phyloP scores from a whole-genome alignment of 2,113 vertebrate species.

The Dinomys branickii region DNA sequence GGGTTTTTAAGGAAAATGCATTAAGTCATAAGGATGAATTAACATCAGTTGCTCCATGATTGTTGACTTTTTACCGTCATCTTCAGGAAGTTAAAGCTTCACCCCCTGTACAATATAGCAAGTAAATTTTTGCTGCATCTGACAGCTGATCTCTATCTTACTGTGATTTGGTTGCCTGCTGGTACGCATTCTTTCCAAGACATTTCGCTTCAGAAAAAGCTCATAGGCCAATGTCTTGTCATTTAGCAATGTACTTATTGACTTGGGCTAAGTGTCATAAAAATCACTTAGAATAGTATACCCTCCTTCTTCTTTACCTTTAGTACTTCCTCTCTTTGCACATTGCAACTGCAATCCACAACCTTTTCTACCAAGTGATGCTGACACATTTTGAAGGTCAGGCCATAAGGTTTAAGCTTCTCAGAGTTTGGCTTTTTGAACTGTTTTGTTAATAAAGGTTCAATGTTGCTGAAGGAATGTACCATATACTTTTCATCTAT shows the following conservation, averaged over 20 bases:
- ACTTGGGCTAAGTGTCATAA: constrained; percentile 6
- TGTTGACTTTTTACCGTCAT: not conserved
- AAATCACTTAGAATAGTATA: constrained; percentile 9
- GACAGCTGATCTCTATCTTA: not conserved
- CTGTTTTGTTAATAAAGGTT: not conserved
- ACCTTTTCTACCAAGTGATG: not conserved
- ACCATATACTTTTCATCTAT: constrained; percentile 9
- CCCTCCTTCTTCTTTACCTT: not conserved
- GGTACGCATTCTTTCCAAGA: constrained; percentile 6
- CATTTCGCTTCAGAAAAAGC: constrained; percentile 1
- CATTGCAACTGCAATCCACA: not conserved
- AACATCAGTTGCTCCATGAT: not conserved
- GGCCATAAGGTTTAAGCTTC: not conserved
- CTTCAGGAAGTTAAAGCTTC: not conserved
- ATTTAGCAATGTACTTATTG: constrained; percentile 40
- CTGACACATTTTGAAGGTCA: not conserved
- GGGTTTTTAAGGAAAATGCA: not conserved
- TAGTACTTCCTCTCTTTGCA: not conserved
- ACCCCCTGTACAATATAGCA: too few relatives aligned
- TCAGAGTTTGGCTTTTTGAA: not conserved
- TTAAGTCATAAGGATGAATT: not conserved
- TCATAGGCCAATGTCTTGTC: constrained; percentile 40
- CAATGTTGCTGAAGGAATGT: not conserved
- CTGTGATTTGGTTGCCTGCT: not conserved
- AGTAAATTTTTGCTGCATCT: not conserved